These are phyloP conservation scores for Latrodectus hesperus DNA, from an alignment of 2,888 invertebrate genomes.

Conservation along the genomic window DNA sequence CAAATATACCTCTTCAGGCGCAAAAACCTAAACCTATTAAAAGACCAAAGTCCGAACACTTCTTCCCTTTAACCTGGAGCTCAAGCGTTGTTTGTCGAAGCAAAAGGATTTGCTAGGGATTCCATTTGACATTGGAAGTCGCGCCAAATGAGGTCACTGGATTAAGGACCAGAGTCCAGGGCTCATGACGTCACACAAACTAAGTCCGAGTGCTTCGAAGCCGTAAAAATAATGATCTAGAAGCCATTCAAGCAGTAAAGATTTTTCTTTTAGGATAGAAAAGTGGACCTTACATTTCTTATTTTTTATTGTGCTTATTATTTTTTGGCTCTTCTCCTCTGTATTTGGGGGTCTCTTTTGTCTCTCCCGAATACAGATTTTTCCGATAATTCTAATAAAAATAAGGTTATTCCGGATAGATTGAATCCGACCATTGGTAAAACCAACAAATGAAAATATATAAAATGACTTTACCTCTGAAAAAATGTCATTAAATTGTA, in stretches of 20 bases:
- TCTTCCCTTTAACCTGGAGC: constrained; percentile 8
- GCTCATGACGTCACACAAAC: constrained; percentile 9
- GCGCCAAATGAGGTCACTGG: constrained; percentile 43
- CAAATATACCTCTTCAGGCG: constrained; percentile 12
- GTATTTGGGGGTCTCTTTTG: too few relatives aligned
- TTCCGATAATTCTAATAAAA: too few relatives aligned
- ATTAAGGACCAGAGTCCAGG: constrained; percentile 21
- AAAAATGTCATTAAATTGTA: too few relatives aligned
- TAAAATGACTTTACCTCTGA: too few relatives aligned
- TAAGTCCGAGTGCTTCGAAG: constrained; percentile 20
- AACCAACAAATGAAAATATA: too few relatives aligned
- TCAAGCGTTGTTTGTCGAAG: constrained; percentile 19
- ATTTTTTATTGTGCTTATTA: neutral
- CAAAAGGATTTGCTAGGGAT: constrained; percentile 24
- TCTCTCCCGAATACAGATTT: too few relatives aligned
- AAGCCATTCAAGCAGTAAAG: constrained; percentile 33
- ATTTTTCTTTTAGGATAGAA: neutral
- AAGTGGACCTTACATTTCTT: neutral
- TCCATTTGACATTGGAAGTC: neutral
- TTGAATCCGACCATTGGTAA: too few relatives aligned
- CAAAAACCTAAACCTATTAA: constrained; percentile 24
- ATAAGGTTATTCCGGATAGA: too few relatives aligned
- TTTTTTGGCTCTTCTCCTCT: too few relatives aligned
- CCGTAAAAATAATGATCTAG: constrained; percentile 35
- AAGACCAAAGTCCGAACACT: neutral